Evolutionary conservation across 2,888 invertebrate species (phyloP), one percentile per base, ranked within the genome.

Genomic region (Euspilapteryx auroguttella): DNA sequence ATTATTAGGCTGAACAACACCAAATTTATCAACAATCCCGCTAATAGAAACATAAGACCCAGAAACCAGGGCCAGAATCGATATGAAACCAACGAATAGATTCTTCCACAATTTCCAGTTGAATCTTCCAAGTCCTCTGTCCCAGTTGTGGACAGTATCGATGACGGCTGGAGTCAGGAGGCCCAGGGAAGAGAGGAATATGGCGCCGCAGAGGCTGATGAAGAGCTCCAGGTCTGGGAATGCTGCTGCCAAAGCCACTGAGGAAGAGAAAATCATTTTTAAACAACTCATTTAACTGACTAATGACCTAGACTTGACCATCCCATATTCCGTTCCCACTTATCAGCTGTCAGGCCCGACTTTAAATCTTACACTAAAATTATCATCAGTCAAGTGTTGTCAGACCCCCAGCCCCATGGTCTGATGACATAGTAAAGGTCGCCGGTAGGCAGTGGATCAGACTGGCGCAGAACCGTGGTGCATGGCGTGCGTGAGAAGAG

Each of bases 171-270:
- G 89, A 5, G 86, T 82, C 27, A 85, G 73, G 15, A 89, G 79
- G 2, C 94, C 93, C 27, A 85, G 73, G 24, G 80, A 80, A 3
- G 86, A 86, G 33, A 85, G 79, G 44, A 84, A 83, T 29, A 84
- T 79, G 2, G 94, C 86, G 1, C 95, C 95, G 4, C 93, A 88
- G 21, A 95, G 71, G 27, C 89, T 87, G 47, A 95, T 94, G 50
- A 94, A 88, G 0, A 92, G 81, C 30, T 89, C 91, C 40, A 95
- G 58, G 44, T 91, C 81, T 0, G 93, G 92, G 27, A 94, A 88
- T 2, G 85, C 79, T 1, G 86, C 84, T 1, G 91, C 90, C 24
- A 93, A 53, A 3, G 79, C 79, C 45, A 90, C 89, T 79, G 80
- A 47, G 41, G 75, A 25, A 26, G 34, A 30, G 32, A 27, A 34